Evolutionary conservation across 2,888 invertebrate species (phyloP), one percentile per base, ranked within the genome.

Genomic region (Meta bourneti): DNA sequence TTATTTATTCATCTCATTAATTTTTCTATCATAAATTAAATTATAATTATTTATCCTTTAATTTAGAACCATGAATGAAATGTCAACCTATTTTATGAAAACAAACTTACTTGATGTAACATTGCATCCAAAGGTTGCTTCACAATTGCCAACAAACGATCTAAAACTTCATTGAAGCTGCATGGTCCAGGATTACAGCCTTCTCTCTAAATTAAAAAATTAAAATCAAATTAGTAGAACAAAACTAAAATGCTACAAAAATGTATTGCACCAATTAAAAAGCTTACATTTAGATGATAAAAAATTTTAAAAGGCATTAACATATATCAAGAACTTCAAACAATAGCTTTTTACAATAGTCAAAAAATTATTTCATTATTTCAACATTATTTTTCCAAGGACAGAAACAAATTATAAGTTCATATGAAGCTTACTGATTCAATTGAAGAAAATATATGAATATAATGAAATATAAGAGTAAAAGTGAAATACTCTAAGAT

Each of bases 161-260:
- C 97, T 16, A 98, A 95, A 0, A 98, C 97, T 94, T 98, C 98
- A 93, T 97, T 96, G 93, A 98, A 97, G 16, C 96, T 96, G 96
- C 97, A 97, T 69, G 94, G 94, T 49, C 94, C 94, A 69, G 94
- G 93, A 90, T 93, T 93, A 61, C 93, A 93, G 16, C 94, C 94
- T 69, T 94, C 94, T 84, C 94, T 93, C 94, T 94, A 93, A 74
- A 93, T 70, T 72, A 69, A 84, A 20, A 79, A 70, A 87, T 78
- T 86, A 78, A 34, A 7, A 71, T 20, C 7, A 70, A 20, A 86
- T 69, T 74, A 16, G n/a, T n/a, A 84, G 34, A 83, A 61, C 16
- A 85, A 86, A 71, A 61, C 16, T 52, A 48, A 75, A 89, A 54
- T 51, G 54, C 61, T 79, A 75, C 8, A 69, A 34, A 79, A 9